Base-by-base conservation (phyloP, 2,888 invertebrate species). In the Piscicola geometra region DNA sequence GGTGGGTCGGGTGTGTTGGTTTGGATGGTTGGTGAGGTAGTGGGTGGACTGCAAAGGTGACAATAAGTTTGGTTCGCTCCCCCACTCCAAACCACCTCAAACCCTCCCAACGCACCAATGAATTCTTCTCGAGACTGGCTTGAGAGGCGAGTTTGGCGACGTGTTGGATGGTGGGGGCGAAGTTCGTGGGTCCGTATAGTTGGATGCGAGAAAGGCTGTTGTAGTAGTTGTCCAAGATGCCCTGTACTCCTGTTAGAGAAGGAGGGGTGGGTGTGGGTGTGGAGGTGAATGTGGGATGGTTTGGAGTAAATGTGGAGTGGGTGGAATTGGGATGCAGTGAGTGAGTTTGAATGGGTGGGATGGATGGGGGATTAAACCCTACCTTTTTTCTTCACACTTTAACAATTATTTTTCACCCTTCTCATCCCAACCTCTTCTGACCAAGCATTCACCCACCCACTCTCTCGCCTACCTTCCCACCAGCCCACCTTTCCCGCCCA, bases 101-200 rank as follows among this genome's bases (percentile, higher is more conserved):
- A 9, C 15, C 41, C 5, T 41, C 41, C 41, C 47, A 28, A 21
- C 77, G 47, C 18, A 80, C 80, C 79, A 82, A 83, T 5, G 80
- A 78, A 5, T 76, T 76, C 74, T 82, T 81, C 67, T 84, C 82
- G 74, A 80, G 77, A 77, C 83, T 82, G 1, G 84, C 84, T 15
- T 79, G 79, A 0, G 76, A 78, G 33, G 84, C 85, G 81, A 85
- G 84, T 36, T 80, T 80, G 2, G 83, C 82, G 15, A 85, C 83
- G 79, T 85, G 84, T 64, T 82, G 76, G 60, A 85, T 84, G 75
- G 84, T 82, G 35, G 85, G 85, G 5, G 84, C 79, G n/a, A 82
- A 82, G 80, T 85, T 85, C 15, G 85, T 85, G 28, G 85, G 85
- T 0, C 85, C 85, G 79, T 82, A 84, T 67, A 85, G 79, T 70